Conservation (phyloP, 2,888 invertebrate genomes). For the Odontomyia ornata region DNA sequence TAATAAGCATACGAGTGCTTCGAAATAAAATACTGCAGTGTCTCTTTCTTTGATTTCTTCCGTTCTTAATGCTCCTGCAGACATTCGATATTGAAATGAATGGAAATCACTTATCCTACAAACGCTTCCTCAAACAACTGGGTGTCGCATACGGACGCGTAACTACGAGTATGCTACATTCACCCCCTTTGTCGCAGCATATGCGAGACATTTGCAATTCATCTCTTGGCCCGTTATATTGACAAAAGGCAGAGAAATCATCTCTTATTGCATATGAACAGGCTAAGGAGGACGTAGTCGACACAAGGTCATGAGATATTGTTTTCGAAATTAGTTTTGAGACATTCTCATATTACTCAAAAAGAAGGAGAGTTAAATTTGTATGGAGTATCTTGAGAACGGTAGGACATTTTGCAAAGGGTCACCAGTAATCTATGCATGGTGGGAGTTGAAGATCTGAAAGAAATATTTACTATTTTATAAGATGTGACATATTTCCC, state of each 20-base stretch:
- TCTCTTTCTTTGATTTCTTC: background rate
- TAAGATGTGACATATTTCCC: no score
- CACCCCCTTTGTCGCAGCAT: background rate
- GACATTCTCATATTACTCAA: slow-evolving; percentile 17
- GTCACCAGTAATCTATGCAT: no score
- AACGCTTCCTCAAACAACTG: background rate
- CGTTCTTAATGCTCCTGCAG: background rate
- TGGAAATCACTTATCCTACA: background rate
- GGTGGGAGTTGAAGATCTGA: no score
- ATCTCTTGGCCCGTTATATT: background rate
- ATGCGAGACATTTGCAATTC: background rate
- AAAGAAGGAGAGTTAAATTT: background rate
- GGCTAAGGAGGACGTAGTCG: background rate
- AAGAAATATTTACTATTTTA: no score
- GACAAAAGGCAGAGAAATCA: background rate
- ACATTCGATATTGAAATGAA: slow-evolving; percentile 16
- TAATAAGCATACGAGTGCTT: no score
- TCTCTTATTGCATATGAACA: background rate
- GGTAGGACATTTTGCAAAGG: no score
- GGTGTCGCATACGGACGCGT: background rate
- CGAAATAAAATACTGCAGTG: background rate
- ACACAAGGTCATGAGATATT: slow-evolving; percentile 7
- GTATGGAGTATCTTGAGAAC: no score
- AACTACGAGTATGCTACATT: background rate
- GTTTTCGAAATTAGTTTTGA: slow-evolving; percentile 34